Base-by-base conservation (phyloP, 2,888 invertebrate genomes). In the Hyles lineata region DNA sequence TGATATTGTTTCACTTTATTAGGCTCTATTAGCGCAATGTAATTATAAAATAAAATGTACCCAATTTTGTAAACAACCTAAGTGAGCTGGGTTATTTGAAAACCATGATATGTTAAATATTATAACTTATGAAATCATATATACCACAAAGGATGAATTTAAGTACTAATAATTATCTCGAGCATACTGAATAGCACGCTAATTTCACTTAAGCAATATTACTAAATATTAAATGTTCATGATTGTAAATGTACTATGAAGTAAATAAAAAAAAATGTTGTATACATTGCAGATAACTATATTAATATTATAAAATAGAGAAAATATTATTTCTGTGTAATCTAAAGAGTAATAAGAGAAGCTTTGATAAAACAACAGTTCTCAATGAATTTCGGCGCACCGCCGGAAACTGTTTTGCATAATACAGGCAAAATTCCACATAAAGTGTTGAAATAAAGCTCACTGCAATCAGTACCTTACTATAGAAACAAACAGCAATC, bases 381-480 rank as follows among this genome's bases (percentile, higher is more conserved):
- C 55, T 55, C 55, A 55, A 55, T 55, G 55, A 55, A 55, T 55
- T 55, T 55, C n/a, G 55, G 55, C 43, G 43, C 15, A 55, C 55
- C 55, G 55, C 55, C 55, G 55, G 55, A 55, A 55, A 55, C 55
- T 55, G 55, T 55, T 55, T 55, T 55, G 55, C 55, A 55, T 55
- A 55, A n/a, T 55, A 55, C 55, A n/a, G 8, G 19, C 55, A 55
- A 55, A 55, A 55, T 55, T 55, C 55, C 55, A 55, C 17, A n/a
- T 55, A 55, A 55, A n/a, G 55, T 55, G 55, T 55, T 55, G 55
- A 17, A 55, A 55, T 55, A 55, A 55, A 55, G 55, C n/a, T 55
- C n/a, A 55, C 55, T n/a, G 55, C 55, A 55, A 55, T 55, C 55
- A 55, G 55, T 55, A 55, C 55, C 17, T 17, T n/a, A n/a, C n/a